phyloP scores from a whole-genome alignment of 2,797 vertebrate genomes.

The Otolemur crassicaudatus region DNA sequence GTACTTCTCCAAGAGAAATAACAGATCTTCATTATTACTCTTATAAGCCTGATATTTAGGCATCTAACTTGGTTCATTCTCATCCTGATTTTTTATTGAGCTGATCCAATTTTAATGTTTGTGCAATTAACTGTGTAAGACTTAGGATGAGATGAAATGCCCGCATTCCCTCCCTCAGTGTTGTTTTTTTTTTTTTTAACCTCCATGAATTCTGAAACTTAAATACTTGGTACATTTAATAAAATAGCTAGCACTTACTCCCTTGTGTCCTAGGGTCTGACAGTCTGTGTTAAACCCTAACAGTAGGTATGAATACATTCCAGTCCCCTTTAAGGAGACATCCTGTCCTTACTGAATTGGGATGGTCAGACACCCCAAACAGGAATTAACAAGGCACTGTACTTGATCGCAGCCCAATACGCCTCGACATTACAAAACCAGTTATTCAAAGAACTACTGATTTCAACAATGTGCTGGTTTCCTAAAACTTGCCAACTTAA shows the following conservation, averaged over 20 bases:
- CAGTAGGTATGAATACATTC: neutral
- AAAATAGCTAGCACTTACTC: neutral
- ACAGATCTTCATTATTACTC: neutral
- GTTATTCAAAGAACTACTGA: neutral
- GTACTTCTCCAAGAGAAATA: neutral
- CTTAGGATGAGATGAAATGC: neutral
- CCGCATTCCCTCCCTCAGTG: neutral
- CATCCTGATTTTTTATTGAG: neutral
- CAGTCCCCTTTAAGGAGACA: neutral
- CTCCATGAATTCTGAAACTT: neutral
- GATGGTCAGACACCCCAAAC: neutral
- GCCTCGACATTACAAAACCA: neutral
- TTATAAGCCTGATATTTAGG: neutral
- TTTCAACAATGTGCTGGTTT: neutral
- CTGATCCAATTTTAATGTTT: constrained; percentile 1
- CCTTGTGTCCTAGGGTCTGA: neutral
- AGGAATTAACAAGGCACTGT: neutral
- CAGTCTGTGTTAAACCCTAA: neutral
- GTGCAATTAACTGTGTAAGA: neutral
- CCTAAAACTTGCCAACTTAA: neutral
- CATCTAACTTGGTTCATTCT: neutral
- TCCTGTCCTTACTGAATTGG: neutral
- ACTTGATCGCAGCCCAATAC: neutral
- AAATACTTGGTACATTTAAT: neutral
- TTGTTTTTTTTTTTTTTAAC: too few relatives aligned